phyloP scores from a whole-genome alignment of 1,140 invertebrate species.

The Proales similis region DNA sequence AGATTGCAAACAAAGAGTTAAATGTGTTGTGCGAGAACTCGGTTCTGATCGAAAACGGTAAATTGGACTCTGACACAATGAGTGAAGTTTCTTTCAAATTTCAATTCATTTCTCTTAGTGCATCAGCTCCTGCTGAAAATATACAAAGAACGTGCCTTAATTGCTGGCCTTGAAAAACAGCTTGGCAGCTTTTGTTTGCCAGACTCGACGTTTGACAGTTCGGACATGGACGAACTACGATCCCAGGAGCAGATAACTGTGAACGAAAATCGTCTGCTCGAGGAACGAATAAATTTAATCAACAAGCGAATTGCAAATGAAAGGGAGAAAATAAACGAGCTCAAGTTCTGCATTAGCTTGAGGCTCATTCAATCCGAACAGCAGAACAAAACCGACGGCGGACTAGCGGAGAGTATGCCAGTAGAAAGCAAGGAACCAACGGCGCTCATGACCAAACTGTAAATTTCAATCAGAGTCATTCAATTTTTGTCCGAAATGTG shows the following conservation, averaged over 20 bases:
- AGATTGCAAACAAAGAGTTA: constrained; percentile 7
- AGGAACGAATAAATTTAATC: constrained; percentile 37
- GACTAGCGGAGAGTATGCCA: not conserved
- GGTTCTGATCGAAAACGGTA: constrained; percentile 30
- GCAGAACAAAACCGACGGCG: constrained; percentile 12
- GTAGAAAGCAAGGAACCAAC: constrained; percentile 18
- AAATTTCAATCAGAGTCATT: no score
- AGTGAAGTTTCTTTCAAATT: not conserved
- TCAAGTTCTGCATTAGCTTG: no score
- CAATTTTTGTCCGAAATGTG: no score
- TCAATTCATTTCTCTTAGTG: not conserved
- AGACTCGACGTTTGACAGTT: constrained; percentile 1
- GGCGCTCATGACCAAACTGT: no score
- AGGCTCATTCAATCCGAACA: no score
- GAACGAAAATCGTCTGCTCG: constrained; percentile 26
- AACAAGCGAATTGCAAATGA: constrained; percentile 21
- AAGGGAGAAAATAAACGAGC: constrained; percentile 35
- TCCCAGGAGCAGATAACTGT: constrained; percentile 11
- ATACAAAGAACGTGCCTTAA: constrained; percentile 8
- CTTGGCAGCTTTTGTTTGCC: no score
- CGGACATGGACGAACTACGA: constrained; percentile 1
- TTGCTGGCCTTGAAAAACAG: constrained; percentile 14
- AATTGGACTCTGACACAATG: not conserved
- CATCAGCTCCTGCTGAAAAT: constrained; percentile 17
- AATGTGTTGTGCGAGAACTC: constrained; percentile 27